phyloP scores from a whole-genome alignment of 2,888 invertebrate genomes.

The Cephonodes hylas region DNA sequence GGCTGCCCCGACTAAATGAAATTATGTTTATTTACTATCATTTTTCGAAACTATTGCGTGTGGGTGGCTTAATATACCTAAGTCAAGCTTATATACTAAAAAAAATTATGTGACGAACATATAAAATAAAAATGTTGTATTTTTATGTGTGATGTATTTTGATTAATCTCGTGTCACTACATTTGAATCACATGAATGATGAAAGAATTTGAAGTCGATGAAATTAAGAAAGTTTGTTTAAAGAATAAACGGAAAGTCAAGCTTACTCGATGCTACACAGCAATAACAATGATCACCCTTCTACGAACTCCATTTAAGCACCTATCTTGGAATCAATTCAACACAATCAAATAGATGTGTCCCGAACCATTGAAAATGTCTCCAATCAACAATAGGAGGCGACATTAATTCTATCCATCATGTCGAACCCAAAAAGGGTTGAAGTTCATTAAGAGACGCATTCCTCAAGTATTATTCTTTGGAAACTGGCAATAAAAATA shows the following conservation, averaged over 20 bases:
- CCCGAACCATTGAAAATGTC: conserved; percentile 67
- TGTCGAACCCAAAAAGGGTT: conserved; percentile 77
- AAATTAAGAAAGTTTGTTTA: not conserved
- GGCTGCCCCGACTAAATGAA: conserved; percentile 30
- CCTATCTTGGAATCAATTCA: conserved; percentile 54
- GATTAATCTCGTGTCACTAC: not conserved
- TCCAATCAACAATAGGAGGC: conserved; percentile 76
- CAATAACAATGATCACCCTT: conserved; percentile 27
- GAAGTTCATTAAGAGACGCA: conserved; percentile 80
- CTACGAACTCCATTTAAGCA: conserved; percentile 49
- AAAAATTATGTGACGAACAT: too few species aligned
- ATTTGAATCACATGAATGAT: not conserved
- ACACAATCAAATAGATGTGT: conserved; percentile 54
- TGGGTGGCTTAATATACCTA: too few species aligned
- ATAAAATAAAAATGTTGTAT: too few species aligned
- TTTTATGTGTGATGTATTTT: too few species aligned
- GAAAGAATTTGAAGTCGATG: not conserved
- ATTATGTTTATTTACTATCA: not conserved
- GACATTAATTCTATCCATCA: conserved; percentile 81
- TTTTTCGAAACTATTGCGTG: too few species aligned
- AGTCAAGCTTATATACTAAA: too few species aligned
- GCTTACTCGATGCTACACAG: not conserved
- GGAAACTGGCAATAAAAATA: conserved; percentile 81
- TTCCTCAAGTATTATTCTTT: conserved; percentile 81
- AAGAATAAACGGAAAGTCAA: not conserved